These are phyloP conservation scores for Mizuhopecten yessoensis DNA, from an alignment of 1,140 invertebrate species.

Conservation along the genomic window DNA sequence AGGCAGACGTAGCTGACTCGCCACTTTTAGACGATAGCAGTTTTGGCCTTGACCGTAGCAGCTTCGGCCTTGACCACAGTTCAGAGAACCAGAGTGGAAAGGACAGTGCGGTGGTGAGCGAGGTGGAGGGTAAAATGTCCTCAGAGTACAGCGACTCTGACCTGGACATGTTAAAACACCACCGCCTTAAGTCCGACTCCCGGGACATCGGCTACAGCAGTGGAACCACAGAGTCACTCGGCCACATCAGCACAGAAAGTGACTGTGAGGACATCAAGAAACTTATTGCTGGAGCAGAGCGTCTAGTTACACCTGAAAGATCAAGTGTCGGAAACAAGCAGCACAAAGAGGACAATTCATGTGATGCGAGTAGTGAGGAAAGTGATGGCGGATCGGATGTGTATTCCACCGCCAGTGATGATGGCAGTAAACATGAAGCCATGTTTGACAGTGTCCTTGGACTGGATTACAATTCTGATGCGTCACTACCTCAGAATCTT, in stretches of 20 bases:
- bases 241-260: constrained; percentile 62
- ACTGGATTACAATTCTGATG: constrained; percentile 63
- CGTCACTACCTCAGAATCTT: constrained; percentile 49
- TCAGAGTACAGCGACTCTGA: constrained; percentile 67
- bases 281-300: constrained; percentile 59
- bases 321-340: constrained; percentile 45
- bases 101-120: constrained; percentile 65
- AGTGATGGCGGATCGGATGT: constrained; percentile 59
- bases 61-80: constrained; percentile 48
- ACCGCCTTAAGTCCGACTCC: constrained; percentile 51
- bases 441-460: constrained; percentile 62
- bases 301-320: constrained; percentile 52
- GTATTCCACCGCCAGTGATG: constrained; percentile 61
- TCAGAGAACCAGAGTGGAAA: constrained; percentile 62
- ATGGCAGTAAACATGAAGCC: constrained; percentile 50
- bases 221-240: constrained; percentile 59
- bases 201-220: constrained; percentile 64
- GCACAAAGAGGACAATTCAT: constrained; percentile 57
- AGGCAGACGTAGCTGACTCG: constrained; percentile 56
- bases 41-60: constrained; percentile 35
- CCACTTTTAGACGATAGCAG: constrained; percentile 51
- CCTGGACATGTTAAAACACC: constrained; percentile 61
- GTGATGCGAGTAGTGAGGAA: constrained; percentile 66
- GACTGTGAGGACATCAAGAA: constrained; percentile 64
- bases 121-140: constrained; percentile 65